These are phyloP conservation scores for Drosophila miranda DNA, from an alignment of 1,140 invertebrate species.

Conservation along the genomic window DNA sequence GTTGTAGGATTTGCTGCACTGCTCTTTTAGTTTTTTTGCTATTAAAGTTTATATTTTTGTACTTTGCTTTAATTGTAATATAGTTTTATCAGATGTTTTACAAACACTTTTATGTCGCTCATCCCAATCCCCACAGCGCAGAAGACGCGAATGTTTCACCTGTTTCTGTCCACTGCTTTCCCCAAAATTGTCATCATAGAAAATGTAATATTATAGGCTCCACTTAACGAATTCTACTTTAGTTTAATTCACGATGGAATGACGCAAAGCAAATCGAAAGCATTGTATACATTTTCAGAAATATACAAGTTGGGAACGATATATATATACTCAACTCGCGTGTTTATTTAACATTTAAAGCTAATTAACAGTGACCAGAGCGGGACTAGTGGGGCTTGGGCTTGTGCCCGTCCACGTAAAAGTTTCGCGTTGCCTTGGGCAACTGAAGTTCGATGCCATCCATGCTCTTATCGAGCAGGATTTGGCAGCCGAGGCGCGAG, in stretches of 20 bases:
- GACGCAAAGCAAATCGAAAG: conserved; percentile 51
- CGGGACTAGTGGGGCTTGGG: conserved; percentile 91
- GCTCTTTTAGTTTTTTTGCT: conserved; percentile 42
- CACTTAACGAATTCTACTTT: conserved; percentile 72
- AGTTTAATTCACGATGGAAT: conserved; percentile 69
- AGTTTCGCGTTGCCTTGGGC: conserved; percentile 96
- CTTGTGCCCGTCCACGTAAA: conserved; percentile 99
- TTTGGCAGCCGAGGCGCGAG: conserved; percentile 97
- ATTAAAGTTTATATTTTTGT: conserved; percentile 55
- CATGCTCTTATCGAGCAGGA: conserved; percentile 94
- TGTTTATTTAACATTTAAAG: conserved; percentile 28
- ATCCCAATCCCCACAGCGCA: conserved; percentile 11
- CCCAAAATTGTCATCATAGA: conserved; percentile 58
- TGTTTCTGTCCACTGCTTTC: conserved; percentile 16
- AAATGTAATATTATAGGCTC: conserved; percentile 75
- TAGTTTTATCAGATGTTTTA: conserved; percentile 72
- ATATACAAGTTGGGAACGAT: conserved; percentile 63
- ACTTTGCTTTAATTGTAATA: conserved; percentile 69
- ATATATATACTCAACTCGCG: conserved; percentile 35
- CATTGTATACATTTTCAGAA: conserved; percentile 71
- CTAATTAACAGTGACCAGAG: conserved; percentile 34
- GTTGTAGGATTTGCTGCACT: not conserved
- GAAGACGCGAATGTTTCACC: conserved; percentile 1
- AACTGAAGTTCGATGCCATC: conserved; percentile 94
- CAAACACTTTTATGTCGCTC: conserved; percentile 44